Evolutionary conservation across 2,888 invertebrate species (phyloP).

Genomic region (Malthinus seriepunctatus): DNA sequence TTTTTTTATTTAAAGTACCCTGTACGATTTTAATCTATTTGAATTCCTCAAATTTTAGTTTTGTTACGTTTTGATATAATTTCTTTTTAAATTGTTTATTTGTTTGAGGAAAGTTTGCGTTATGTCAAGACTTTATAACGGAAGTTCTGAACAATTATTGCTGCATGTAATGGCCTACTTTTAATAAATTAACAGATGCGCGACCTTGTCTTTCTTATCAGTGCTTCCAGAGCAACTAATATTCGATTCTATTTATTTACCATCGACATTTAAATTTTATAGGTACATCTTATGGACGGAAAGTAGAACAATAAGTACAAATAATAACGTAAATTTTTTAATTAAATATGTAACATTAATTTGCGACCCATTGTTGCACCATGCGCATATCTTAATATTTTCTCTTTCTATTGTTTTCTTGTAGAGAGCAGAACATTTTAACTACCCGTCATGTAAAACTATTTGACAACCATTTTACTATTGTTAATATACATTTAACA

Average conservation of each 20-base stretch:
- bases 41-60: background rate
- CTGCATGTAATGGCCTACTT: conserved; percentile 31
- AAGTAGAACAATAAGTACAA: conserved; percentile 24
- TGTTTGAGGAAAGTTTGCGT: too few species aligned
- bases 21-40: background rate
- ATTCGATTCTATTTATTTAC: conserved; percentile 21
- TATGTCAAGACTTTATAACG: conserved; percentile 23
- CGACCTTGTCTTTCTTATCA: conserved; percentile 40
- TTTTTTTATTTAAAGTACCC: conserved; percentile 11
- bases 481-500: background rate
- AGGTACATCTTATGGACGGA: too few species aligned
- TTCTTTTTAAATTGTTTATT: background rate
- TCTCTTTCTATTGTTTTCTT: conserved; percentile 41
- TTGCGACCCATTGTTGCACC: conserved; percentile 5
- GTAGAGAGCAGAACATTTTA: conserved; percentile 40
- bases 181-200: conserved; percentile 26
- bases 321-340: background rate
- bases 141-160: conserved; percentile 31
- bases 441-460: conserved; percentile 15
- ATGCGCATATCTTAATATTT: conserved; percentile 17
- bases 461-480: background rate
- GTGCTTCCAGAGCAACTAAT: conserved; percentile 30
- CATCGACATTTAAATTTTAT: conserved; percentile 23
- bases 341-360: conserved; percentile 39
- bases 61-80: background rate